phyloP scores from a whole-genome alignment of 53 echinoderm and acorn worm species.

The Antedon mediterranea region DNA sequence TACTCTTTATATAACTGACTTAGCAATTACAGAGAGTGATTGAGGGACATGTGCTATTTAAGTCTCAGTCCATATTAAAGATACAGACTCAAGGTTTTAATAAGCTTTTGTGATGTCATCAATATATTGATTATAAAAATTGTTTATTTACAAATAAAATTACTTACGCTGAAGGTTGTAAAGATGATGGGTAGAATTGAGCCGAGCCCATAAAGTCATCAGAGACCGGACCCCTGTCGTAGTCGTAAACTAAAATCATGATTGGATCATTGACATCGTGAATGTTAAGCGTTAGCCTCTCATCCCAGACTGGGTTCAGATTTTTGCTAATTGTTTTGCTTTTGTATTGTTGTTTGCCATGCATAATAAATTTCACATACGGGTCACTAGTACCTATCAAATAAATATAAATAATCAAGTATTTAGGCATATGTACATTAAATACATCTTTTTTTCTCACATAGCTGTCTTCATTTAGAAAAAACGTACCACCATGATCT shows the following conservation, averaged over 20 bases:
- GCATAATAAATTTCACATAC: slow-evolving; percentile 83
- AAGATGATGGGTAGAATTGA: slow-evolving; percentile 46
- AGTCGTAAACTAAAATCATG: slow-evolving; percentile 64
- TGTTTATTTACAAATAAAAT: not conserved
- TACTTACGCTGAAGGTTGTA: slow-evolving; percentile 73
- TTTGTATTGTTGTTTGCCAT: slow-evolving; percentile 77
- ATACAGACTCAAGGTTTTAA: too few relatives aligned
- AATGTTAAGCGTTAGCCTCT: slow-evolving; percentile 61
- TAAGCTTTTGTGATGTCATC: too few relatives aligned
- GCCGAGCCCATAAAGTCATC: slow-evolving; percentile 96
- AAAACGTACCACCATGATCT: too few relatives aligned
- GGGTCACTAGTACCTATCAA: slow-evolving; percentile 72
- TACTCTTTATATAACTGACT: too few relatives aligned
- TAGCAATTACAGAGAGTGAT: too few relatives aligned
- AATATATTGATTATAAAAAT: too few relatives aligned
- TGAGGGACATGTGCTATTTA: too few relatives aligned
- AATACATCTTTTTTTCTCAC: too few relatives aligned
- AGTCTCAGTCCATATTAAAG: too few relatives aligned
- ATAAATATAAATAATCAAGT: too few relatives aligned
- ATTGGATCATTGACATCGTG: slow-evolving; percentile 63
- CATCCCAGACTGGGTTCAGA: slow-evolving; percentile 88
- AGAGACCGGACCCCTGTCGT: slow-evolving; percentile 64
- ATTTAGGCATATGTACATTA: too few relatives aligned
- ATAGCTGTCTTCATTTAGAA: too few relatives aligned
- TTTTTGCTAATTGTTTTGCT: slow-evolving; percentile 91